These are phyloP conservation scores for Nyctalus aviator DNA, from an alignment of 2,797 vertebrate genomes.

Conservation along the genomic window DNA sequence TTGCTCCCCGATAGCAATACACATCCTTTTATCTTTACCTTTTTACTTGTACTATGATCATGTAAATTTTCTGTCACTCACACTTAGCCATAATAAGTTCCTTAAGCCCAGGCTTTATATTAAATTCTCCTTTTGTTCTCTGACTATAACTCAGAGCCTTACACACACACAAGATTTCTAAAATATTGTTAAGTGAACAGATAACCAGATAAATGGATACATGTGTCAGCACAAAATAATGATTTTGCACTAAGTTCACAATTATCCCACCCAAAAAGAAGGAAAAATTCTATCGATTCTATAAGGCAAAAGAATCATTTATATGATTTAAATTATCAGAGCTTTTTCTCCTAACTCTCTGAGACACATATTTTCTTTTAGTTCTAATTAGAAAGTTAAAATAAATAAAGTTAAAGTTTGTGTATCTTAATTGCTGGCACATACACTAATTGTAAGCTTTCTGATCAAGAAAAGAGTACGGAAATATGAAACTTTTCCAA, in stretches of 20 bases:
- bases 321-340: background rate
- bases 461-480: background rate
- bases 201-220: background rate
- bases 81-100: background rate
- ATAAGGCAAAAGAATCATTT: background rate
- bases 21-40: background rate
- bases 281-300: background rate
- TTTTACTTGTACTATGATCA: background rate
- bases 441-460: background rate
- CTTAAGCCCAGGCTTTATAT: background rate
- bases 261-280: background rate
- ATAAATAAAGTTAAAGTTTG: background rate
- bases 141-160: background rate
- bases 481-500: background rate
- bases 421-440: background rate
- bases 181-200: conserved; percentile 30
- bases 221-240: background rate
- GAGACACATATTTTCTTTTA: background rate
- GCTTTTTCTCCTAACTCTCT: background rate
- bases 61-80: background rate
- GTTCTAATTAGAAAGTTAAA: conserved; percentile 10
- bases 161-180: background rate
- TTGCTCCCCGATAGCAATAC: background rate
- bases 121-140: background rate
- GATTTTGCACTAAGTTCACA: background rate